Evolutionary conservation across 2,888 invertebrate genomes (phyloP).

Genomic region (Tribolium freemani): DNA sequence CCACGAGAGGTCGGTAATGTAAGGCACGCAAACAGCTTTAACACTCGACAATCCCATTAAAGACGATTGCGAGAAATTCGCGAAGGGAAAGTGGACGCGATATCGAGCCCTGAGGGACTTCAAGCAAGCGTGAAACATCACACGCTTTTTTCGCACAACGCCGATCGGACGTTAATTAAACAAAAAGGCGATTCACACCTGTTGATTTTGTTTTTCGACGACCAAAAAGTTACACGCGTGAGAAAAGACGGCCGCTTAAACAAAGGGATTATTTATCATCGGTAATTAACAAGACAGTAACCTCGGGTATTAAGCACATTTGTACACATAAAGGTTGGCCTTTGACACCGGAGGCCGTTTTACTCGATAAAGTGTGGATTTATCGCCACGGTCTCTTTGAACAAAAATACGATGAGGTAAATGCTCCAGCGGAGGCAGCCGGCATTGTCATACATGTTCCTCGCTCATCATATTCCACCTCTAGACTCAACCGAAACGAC

Average conservation of each 20-base stretch:
- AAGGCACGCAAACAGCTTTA: constrained; percentile 21
- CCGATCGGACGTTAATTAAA: background rate
- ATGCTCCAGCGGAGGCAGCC: no score
- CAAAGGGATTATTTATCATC: constrained; percentile 25
- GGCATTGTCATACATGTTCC: no score
- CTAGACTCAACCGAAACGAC: no score
- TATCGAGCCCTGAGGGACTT: constrained; percentile 1
- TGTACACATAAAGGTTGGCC: constrained; percentile 26
- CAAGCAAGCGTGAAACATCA: constrained; percentile 7
- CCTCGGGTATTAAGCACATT: constrained; percentile 30
- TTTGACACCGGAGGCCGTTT: constrained; percentile 14
- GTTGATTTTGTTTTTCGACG: background rate
- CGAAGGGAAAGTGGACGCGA: constrained; percentile 13
- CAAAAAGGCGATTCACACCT: background rate
- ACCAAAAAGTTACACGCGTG: constrained; percentile 9
- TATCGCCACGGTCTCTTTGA: constrained; percentile 15
- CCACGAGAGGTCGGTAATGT: constrained; percentile 5
- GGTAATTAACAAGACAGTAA: constrained; percentile 31
- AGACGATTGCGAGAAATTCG: background rate
- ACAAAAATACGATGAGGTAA: constrained; percentile 5
- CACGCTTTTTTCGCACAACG: background rate
- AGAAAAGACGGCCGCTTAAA: constrained; percentile 16
- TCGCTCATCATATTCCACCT: no score
- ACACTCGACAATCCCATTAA: background rate
- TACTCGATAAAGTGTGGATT: constrained; percentile 28